Evolutionary conservation across 2,888 invertebrate species (phyloP), one percentile per base, ranked within the genome.

Genomic region (Calephelis perditalis): DNA sequence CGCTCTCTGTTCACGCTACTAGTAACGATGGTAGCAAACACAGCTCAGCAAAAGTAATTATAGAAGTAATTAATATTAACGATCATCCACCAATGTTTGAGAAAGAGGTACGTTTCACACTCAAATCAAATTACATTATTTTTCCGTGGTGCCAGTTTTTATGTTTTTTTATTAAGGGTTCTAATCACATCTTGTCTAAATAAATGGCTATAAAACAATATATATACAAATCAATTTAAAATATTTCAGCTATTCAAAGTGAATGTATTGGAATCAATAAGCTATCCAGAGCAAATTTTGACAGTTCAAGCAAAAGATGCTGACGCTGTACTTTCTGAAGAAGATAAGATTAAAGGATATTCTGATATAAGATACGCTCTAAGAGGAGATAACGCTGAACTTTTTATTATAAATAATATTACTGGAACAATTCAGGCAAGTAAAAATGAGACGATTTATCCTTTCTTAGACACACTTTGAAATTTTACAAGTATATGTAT

Each of bases 61-160:
- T 96, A 36, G 92, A 93, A 66, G 93, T 96, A 0, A 89, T 93
- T 58, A 96, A 96, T 74, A 91, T 94, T 0, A 96, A 96, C 73
- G 96, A 96, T 72, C 95, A 96, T 76, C 91, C 92, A 63, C 96
- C 96, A 0, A 82, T 91, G 56, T 96, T 96, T 76, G 92, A 92
- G 59, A 92, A 93, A 70, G 90, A 92, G 68, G 93, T 92, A 77
- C 78, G 73, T 59, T 10, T 26, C 37, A 26, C 10, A 44, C 7
- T 8, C 8, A 52, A 5, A 15, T 26, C 40, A 6, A 40, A 46
- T 49, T 61, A 7, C 4, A n/a, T 46, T 44, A n/a, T 26, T 52
- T n/a, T 36, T n/a, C 44, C 40, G 10, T n/a, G 93, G 26, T 26
- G 26, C 3, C 26, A 26, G 26, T 26, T 26, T 26, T 92, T 78